Evolutionary conservation across 2,113 vertebrate species (phyloP).

Genomic region (Ochotona princeps): DNA sequence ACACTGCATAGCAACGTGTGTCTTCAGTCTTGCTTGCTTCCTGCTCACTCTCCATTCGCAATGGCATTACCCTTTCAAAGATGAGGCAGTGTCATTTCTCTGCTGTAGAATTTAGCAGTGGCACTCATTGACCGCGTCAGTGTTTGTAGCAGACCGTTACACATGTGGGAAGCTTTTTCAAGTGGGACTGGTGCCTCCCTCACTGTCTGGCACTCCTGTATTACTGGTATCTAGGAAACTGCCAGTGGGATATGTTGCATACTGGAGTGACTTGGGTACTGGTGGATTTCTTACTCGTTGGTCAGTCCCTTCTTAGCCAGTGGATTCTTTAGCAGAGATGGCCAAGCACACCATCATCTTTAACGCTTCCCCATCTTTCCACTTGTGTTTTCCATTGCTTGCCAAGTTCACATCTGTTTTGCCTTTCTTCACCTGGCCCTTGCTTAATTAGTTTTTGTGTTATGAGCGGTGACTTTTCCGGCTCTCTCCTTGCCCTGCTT

Average conservation of each 20-base stretch:
- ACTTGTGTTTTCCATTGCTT: background rate
- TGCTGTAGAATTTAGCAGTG: background rate
- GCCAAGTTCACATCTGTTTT: background rate
- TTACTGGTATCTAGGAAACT: background rate
- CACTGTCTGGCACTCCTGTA: background rate
- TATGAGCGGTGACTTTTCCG: background rate
- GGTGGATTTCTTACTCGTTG: background rate
- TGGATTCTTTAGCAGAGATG: background rate
- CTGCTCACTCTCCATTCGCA: background rate
- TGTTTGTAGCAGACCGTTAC: conserved; percentile 10
- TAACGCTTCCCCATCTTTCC: background rate
- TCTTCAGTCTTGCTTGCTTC: background rate
- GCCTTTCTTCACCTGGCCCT: background rate
- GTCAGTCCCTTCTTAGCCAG: background rate
- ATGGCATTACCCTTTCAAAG: background rate
- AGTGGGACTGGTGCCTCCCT: background rate
- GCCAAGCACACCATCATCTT: background rate
- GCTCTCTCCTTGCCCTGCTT: background rate
- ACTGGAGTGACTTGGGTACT: background rate
- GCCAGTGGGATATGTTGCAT: background rate
- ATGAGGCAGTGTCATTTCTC: background rate
- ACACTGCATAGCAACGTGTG: too few relatives aligned
- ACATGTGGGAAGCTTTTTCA: background rate
- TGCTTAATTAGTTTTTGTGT: background rate
- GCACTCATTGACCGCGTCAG: background rate